Percentiles rank a stretch among this genome's conserved stretches.
These are phyloP conservation scores for Drosophila murphyi DNA, from an alignment of 1,140 invertebrate species.

Conservation along the genomic window DNA sequence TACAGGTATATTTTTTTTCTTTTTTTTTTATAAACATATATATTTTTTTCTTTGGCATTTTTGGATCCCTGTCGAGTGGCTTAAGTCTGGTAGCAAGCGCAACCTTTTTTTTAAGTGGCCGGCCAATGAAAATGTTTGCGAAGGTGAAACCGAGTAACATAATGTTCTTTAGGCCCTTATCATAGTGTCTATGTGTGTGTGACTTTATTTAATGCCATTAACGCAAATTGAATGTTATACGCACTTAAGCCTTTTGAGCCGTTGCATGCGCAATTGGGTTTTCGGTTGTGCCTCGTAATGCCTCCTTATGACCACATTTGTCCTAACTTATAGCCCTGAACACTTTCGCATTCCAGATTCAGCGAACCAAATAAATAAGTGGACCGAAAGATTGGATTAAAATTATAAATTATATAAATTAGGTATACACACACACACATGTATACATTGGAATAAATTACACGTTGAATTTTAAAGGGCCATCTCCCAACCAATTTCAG, in stretches of 20 bases:
- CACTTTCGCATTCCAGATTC: slow-evolving; percentile 24
- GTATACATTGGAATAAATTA: no score
- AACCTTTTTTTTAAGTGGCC: slow-evolving; percentile 81
- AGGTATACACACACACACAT: not conserved
- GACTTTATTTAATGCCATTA: slow-evolving; percentile 82
- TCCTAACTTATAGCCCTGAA: slow-evolving; percentile 37
- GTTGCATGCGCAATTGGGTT: slow-evolving; percentile 79
- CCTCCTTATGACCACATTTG: slow-evolving; percentile 22
- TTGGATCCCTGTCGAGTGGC: slow-evolving; percentile 33
- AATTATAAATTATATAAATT: slow-evolving; percentile 13
- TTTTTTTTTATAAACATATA: slow-evolving; percentile 26
- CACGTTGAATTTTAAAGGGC: no score
- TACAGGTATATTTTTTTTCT: slow-evolving; percentile 16
- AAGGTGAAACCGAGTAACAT: slow-evolving; percentile 40
- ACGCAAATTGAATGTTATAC: slow-evolving; percentile 82
- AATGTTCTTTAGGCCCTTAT: slow-evolving; percentile 19
- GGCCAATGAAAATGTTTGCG: slow-evolving; percentile 58
- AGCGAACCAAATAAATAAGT: slow-evolving; percentile 20
- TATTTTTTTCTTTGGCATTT: slow-evolving; percentile 8
- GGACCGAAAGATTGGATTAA: not conserved
- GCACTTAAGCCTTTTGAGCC: slow-evolving; percentile 65
- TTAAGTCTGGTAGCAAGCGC: slow-evolving; percentile 33
- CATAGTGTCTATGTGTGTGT: slow-evolving; percentile 44
- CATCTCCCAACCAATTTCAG: no score
- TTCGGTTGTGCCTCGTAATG: slow-evolving; percentile 43